Percentiles rank a stretch among this genome's conserved stretches.
Evolutionary conservation across 2,888 invertebrate genomes (phyloP).

Genomic region (Hipparchia sbordonii): DNA sequence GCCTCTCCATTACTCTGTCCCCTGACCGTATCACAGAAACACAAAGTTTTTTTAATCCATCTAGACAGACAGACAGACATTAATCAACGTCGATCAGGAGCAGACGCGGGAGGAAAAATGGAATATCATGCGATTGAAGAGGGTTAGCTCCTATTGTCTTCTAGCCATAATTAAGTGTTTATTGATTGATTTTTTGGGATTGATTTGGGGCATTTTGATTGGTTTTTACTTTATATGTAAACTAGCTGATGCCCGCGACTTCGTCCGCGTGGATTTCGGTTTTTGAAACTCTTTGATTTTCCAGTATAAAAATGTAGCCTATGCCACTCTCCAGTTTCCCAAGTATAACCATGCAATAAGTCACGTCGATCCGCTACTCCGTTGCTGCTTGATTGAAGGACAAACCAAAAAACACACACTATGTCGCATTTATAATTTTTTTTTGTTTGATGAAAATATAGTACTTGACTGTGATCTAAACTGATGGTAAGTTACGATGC

Average conservation of each 20-base stretch:
- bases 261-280: too few species aligned
- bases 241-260: background rate
- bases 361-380: too few species aligned
- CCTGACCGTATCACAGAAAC: slow-evolving; percentile 66
- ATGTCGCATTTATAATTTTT: too few species aligned
- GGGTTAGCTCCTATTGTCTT: slow-evolving; percentile 36
- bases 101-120: slow-evolving; percentile 56
- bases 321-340: too few species aligned
- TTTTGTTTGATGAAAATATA: too few species aligned
- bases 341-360: too few species aligned
- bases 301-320: too few species aligned
- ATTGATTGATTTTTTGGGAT: slow-evolving; percentile 36
- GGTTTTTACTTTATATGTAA: background rate
- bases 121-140: slow-evolving; percentile 36
- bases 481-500: too few species aligned
- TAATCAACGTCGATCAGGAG: slow-evolving; percentile 79
- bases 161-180: slow-evolving; percentile 33
- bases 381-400: too few species aligned
- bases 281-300: too few species aligned
- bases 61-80: slow-evolving; percentile 73
- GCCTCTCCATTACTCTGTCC: slow-evolving; percentile 46
- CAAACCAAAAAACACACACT: too few species aligned
- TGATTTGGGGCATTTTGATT: slow-evolving; percentile 16
- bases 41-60: slow-evolving; percentile 76
- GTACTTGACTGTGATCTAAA: too few species aligned